phyloP scores from a whole-genome alignment of 2,797 vertebrate species.

The Spinus olivaceus region DNA sequence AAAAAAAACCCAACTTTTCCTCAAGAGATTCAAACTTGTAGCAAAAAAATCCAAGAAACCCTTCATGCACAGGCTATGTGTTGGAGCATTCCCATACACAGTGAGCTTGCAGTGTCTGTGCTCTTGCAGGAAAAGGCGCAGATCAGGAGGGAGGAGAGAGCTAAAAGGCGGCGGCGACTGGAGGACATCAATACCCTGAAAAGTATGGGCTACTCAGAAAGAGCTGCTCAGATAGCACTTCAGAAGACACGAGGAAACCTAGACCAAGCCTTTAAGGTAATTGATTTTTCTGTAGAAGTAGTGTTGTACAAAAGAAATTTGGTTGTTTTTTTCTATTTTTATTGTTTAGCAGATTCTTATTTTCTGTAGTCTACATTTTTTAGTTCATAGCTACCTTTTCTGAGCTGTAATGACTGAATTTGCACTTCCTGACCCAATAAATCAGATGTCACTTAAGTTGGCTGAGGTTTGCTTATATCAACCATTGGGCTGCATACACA shows the following conservation, averaged over 20 bases:
- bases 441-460: background rate
- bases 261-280: constrained; percentile 82
- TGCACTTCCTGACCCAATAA: background rate
- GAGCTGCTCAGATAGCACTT: constrained; percentile 83
- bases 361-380: background rate
- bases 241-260: constrained; percentile 79
- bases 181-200: constrained; percentile 78
- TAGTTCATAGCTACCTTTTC: background rate
- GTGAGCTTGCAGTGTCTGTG: background rate
- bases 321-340: too few relatives aligned
- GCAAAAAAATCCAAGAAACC: background rate
- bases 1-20: background rate
- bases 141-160: constrained; percentile 80
- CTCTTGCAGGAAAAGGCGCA: constrained; percentile 83
- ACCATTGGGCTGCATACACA: rapidly evolving
- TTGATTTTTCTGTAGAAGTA: background rate
- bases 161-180: constrained; percentile 76
- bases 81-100: background rate
- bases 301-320: background rate
- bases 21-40: background rate
- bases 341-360: background rate
- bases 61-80: background rate
- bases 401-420: background rate
- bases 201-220: constrained; percentile 82
- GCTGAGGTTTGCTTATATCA: background rate